These are phyloP conservation scores for Rhagophthalmus giganteus DNA, from an alignment of 2,888 invertebrate genomes.

Conservation along the genomic window DNA sequence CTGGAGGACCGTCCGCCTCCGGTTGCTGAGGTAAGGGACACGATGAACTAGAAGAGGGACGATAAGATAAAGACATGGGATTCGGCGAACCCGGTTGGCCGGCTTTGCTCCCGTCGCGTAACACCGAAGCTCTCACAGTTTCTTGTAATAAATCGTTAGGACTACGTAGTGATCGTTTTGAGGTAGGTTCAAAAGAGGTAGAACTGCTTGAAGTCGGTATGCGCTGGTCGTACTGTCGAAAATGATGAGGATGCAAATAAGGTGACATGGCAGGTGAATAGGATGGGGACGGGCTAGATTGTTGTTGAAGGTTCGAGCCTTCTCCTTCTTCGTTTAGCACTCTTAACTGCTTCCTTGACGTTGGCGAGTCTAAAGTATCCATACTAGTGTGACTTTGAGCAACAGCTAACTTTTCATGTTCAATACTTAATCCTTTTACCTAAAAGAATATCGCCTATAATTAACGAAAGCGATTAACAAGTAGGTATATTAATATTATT, in stretches of 20 bases:
- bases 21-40: slow-evolving; percentile 56
- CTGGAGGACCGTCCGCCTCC: slow-evolving; percentile 61
- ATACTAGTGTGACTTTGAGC: slow-evolving; percentile 58
- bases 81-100: slow-evolving; percentile 58
- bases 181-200: slow-evolving; percentile 53
- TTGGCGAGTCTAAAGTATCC: slow-evolving; percentile 55
- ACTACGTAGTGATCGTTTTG: slow-evolving; percentile 63
- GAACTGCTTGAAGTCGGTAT: slow-evolving; percentile 50
- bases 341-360: slow-evolving; percentile 47
- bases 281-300: slow-evolving; percentile 50
- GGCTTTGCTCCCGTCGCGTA: slow-evolving; percentile 66
- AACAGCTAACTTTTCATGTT: slow-evolving; percentile 69
- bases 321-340: slow-evolving; percentile 44
- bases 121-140: slow-evolving; percentile 65
- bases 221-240: slow-evolving; percentile 52
- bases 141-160: slow-evolving; percentile 65
- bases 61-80: slow-evolving; percentile 47
- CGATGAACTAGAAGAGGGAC: slow-evolving; percentile 58
- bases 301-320: slow-evolving; percentile 35
- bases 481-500: neutral
- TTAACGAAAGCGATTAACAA: neutral
- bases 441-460: slow-evolving; percentile 42
- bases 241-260: slow-evolving; percentile 55
- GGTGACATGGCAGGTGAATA: slow-evolving; percentile 58
- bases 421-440: slow-evolving; percentile 78